Base-by-base conservation (phyloP, 2,888 invertebrate genomes). In the Aromia moschata region DNA sequence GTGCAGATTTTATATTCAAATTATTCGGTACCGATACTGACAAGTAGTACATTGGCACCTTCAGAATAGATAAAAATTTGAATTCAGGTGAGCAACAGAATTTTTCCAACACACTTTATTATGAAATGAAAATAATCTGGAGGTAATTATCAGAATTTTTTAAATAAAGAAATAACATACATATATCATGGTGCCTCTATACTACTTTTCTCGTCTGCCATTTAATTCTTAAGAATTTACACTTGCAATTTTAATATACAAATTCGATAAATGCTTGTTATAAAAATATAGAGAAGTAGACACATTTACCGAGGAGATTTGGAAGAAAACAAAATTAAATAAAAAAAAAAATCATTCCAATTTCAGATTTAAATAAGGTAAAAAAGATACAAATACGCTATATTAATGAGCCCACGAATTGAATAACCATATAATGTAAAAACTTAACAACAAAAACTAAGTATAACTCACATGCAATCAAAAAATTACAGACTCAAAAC, bases 361-460 rank as follows among this genome's bases (percentile, higher is more conserved):
- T 30, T 20, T 49, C 25, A 38, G 30, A 38, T 47, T 49, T 33
- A 38, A 47, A 47, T 36, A 33, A 33, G 12, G 37, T 49, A 49
- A 49, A 49, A 49, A 49, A 49, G 25, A 12, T 49, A 36, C 17
- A 33, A 46, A 46, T 38, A 38, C 20, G 25, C 15, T 38, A 49
- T 38, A 49, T 49, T 49, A 49, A 49, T 49, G 25, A 49, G 47
- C 47, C 49, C 49, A 38, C 30, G 20, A 38, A n/a, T 33, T 49
- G 14, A 49, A 20, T 49, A 49, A 38, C 38, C 49, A 49, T 49
- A 49, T 49, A 49, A 38, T 38, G 49, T 49, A 49, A 55, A 55
- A 55, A 55, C 55, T 55, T 55, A 55, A 45, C 55, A 54, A 54
- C 54, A 55, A 55, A 45, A 55, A 43, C 49, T 38, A 53, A 55